A percentile compares a stretch with the other conserved stretches of the same genome.
These are phyloP conservation scores for Ameiurus melas DNA, from an alignment of 2,113 vertebrate genomes.

Conservation along the genomic window DNA sequence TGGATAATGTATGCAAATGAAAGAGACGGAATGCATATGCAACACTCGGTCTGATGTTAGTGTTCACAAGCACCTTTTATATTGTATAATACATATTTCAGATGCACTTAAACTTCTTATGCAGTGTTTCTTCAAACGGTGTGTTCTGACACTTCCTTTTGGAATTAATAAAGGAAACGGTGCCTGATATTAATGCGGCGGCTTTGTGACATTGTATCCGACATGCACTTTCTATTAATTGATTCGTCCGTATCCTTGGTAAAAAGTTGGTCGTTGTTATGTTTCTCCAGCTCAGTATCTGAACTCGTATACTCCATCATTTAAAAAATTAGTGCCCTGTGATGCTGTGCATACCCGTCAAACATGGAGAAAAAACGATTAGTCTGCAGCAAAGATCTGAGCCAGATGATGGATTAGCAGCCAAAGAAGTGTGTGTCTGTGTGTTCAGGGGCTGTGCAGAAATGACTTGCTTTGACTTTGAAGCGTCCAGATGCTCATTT, in stretches of 20 bases:
- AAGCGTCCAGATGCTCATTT: conserved; percentile 53
- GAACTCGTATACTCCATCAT: conserved; percentile 1
- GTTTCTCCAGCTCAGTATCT: conserved; percentile 14
- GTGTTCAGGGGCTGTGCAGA: conserved; percentile 28
- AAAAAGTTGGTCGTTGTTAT: neutral
- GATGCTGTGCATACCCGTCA: conserved; percentile 6
- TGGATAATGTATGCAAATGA: conserved; percentile 46
- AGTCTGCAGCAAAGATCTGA: conserved; percentile 21
- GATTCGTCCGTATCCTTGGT: neutral
- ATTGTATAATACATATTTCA: conserved; percentile 44
- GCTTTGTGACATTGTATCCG: neutral
- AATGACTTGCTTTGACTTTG: conserved; percentile 49
- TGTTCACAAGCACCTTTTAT: conserved; percentile 26
- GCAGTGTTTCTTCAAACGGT: neutral
- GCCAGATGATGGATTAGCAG: conserved; percentile 41
- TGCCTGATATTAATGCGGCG: neutral
- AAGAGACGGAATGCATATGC: conserved; percentile 32
- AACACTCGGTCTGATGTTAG: neutral
- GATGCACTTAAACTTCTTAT: conserved; percentile 27
- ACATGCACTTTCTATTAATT: neutral
- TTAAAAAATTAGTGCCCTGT: conserved; percentile 6
- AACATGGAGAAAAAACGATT: conserved; percentile 42
- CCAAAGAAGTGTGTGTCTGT: conserved; percentile 8
- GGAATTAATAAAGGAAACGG: neutral
- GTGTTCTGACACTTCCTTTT: neutral